Base-by-base conservation (phyloP, 2,888 invertebrate species). In the Drosophila paramelanica region DNA sequence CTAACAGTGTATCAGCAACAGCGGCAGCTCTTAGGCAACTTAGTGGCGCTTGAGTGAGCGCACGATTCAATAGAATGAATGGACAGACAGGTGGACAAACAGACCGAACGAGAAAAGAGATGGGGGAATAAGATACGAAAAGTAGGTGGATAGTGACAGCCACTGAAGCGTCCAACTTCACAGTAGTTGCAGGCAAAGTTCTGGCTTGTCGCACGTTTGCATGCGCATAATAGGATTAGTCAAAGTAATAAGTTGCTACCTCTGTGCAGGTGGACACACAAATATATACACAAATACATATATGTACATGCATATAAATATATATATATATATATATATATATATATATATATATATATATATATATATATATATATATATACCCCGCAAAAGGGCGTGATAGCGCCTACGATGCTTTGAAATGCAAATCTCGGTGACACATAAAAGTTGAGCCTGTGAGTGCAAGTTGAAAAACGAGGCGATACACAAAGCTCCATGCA, bases 151-250 rank as follows among this genome's bases (percentile, higher is more conserved):
- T 73, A 68, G 55, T 57, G 68, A 66, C 65, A 65, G 87, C 49
- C 65, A 75, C 59, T 73, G 76, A 75, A 68, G 75, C 78, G 62
- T 66, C 58, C 66, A 86, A 88, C 88, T 88, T 82, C 86, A 88
- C 85, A 83, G 82, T 88, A 83, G 83, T 83, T 80, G 78, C 73
- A 69, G 80, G 60, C 67, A 88, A 85, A 81, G 78, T 79, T 84
- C 69, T 60, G 51, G 68, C 75, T 81, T 78, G 84, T 81, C 82
- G 79, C 88, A 82, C 82, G 82, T 82, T 83, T 88, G 88, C 80
- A 77, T 82, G 83, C 83, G 86, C 88, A 83, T 83, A 83, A 83
- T 83, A 83, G 88, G 88, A 83, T 83, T 83, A 83, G 86, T 80
- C 75, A 88, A 80, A 88, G 78, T 83, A 83, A 83, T 83, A 83